Base-by-base conservation (phyloP, 2,888 invertebrate genomes). In the Cheiracanthium punctorium region DNA sequence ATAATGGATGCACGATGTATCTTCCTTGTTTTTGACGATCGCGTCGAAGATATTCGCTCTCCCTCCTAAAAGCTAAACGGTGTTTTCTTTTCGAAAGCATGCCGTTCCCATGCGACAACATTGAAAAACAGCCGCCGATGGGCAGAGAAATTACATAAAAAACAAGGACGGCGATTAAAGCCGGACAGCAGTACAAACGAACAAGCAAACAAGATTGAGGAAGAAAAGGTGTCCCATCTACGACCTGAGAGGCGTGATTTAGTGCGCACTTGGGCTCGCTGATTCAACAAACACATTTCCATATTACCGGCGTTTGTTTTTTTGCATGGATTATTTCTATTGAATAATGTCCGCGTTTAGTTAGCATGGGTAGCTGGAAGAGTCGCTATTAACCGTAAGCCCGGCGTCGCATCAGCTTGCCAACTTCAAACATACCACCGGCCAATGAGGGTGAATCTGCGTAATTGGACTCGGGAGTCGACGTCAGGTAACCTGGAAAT, bases 401-500 rank as follows among this genome's bases (percentile, higher is more conserved):
- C 32, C 20, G 67, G 32, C 37, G 48, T 79, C 52, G 41, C 70
- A 17, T n/a, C 79, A 79, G 79, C 79, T 79, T 79, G 70, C n/a
- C 28, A 71, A 37, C 4, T 30, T 71, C 71, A 79, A 79, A 64
- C 70, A 79, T 33, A n/a, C 14, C 14, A 0, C n/a, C 4, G n/a
- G n/a, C 79, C 71, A 79, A 64, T 64, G 12, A 29, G 41, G n/a
- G 17, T 1, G 0, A 12, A 32, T 30, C 28, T n/a, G 17, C 32
- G 14, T 70, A 33, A 70, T 70, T 70, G 70, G 5, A 48, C 37
- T n/a, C 32, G 32, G 14, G 32, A 17, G 41, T 20, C 7, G 43
- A 79, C 79, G 71, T 58, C 28, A 29, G 8, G 12, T 58, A 69
- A 79, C 79, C 79, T 79, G 79, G 69, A 79, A 79, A 7, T 43